A percentile compares a stretch with the other conserved stretches of the same genome.
phyloP scores from a whole-genome alignment of 2,113 vertebrate species.

The Rhinichthys klamathensis region DNA sequence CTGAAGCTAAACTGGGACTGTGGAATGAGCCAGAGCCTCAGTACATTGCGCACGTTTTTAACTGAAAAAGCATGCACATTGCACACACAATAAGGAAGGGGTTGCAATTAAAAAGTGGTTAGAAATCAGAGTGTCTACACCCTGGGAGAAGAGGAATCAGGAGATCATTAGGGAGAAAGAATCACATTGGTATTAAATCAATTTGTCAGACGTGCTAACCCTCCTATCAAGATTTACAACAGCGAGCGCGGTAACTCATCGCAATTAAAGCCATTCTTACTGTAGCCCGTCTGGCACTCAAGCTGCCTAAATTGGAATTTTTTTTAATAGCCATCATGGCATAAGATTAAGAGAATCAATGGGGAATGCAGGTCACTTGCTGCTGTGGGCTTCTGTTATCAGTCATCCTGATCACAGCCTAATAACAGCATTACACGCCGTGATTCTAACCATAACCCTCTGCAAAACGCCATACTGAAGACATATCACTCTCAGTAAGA shows the following conservation, averaged over 20 bases:
- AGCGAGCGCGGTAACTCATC: conserved; percentile 71
- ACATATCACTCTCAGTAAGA: background rate
- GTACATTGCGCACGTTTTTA: background rate
- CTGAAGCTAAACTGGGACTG: background rate
- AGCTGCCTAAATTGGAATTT: conserved; percentile 73
- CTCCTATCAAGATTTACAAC: conserved; percentile 73
- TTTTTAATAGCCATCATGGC: conserved; percentile 72
- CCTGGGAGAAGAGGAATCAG: conserved; percentile 63
- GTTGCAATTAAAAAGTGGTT: conserved; percentile 20
- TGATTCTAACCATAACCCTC: conserved; percentile 59
- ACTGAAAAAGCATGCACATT: background rate
- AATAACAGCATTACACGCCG: conserved; percentile 72
- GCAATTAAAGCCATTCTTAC: conserved; percentile 76
- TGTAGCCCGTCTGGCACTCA: conserved; percentile 65
- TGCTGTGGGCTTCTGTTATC: conserved; percentile 68
- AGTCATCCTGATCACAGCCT: conserved; percentile 70
- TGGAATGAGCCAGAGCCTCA: background rate
- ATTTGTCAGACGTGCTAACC: conserved; percentile 77
- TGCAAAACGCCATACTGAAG: conserved; percentile 7
- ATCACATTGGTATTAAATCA: conserved; percentile 79
- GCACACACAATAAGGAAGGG: background rate
- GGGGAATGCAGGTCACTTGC: conserved; percentile 71
- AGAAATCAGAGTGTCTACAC: background rate
- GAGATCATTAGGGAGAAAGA: conserved; percentile 73
- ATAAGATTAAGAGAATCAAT: conserved; percentile 71